Evolutionary conservation across 1,140 invertebrate species (phyloP).

Genomic region (Trachelipus rathkii): DNA sequence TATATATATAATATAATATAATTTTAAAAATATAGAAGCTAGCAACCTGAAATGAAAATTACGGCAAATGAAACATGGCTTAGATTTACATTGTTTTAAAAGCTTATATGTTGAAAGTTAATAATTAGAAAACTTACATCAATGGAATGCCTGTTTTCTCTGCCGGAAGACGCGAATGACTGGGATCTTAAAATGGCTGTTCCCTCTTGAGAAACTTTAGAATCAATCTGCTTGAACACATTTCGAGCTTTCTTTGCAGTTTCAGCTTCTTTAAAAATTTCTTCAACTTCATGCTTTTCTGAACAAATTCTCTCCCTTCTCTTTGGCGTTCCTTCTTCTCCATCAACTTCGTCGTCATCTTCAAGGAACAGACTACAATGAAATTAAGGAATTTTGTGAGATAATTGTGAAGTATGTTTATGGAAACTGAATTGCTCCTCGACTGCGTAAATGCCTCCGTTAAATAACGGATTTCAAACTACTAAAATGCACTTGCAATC

Average conservation of each 20-base stretch:
- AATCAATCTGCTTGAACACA: constrained; percentile 79
- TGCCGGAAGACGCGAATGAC: constrained; percentile 22
- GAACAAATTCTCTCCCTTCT: constrained; percentile 54
- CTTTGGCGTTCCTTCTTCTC: constrained; percentile 56
- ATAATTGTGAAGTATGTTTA: too few relatives aligned
- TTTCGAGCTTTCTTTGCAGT: constrained; percentile 80
- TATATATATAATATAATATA: too few relatives aligned
- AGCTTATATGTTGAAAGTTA: constrained; percentile 52
- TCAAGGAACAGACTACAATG: too few relatives aligned
- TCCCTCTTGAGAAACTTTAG: constrained; percentile 48
- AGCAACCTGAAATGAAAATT: too few relatives aligned
- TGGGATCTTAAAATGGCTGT: constrained; percentile 20
- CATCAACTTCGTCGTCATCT: constrained; percentile 43
- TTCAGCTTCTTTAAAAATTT: constrained; percentile 60
- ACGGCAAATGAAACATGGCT: too few relatives aligned
- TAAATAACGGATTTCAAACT: too few relatives aligned
- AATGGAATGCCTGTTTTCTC: constrained; percentile 25
- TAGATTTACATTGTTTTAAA: too few relatives aligned
- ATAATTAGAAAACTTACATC: constrained; percentile 16
- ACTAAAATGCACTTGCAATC: too few relatives aligned
- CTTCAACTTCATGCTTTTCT: constrained; percentile 56
- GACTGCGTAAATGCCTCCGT: too few relatives aligned
- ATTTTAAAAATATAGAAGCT: too few relatives aligned
- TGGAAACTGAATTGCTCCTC: too few relatives aligned
- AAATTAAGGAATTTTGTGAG: too few relatives aligned